phyloP scores from a whole-genome alignment of 2,797 vertebrate genomes.

The Echeneis naucrates region DNA sequence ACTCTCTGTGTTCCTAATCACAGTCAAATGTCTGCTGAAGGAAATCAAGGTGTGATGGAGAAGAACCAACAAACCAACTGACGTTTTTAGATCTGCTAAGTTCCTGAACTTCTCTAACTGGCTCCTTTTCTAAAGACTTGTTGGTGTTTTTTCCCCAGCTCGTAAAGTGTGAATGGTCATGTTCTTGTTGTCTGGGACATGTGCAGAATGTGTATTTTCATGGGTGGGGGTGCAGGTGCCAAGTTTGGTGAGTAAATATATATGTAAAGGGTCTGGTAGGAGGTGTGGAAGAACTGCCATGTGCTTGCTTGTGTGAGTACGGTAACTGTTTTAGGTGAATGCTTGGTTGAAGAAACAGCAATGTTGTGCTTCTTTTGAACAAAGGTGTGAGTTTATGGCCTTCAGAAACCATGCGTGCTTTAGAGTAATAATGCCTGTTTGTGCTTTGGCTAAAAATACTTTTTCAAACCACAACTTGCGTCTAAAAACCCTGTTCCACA shows the following conservation, averaged over 20 bases:
- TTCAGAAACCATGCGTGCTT: slow-evolving; percentile 22
- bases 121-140: slow-evolving; percentile 39
- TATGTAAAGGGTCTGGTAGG: slow-evolving; percentile 70
- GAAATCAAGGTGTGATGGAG: slow-evolving; percentile 74
- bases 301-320: slow-evolving; percentile 42
- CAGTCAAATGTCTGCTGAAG: slow-evolving; percentile 70
- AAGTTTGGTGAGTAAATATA: slow-evolving; percentile 78
- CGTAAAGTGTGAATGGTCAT: slow-evolving; percentile 73
- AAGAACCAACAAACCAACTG: slow-evolving; percentile 67
- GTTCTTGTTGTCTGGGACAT: slow-evolving; percentile 65
- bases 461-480: slow-evolving; percentile 10
- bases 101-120: slow-evolving; percentile 60
- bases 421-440: slow-evolving; percentile 51
- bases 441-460: slow-evolving; percentile 48
- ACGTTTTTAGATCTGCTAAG: slow-evolving; percentile 73
- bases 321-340: slow-evolving; percentile 30
- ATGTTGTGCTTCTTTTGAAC: slow-evolving; percentile 33
- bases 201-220: slow-evolving; percentile 65
- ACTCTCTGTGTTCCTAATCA: slow-evolving; percentile 65
- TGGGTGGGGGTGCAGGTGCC: slow-evolving; percentile 66
- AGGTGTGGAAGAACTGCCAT: slow-evolving; percentile 70
- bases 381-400: slow-evolving; percentile 51
- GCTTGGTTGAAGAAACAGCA: slow-evolving; percentile 20
- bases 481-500: slow-evolving; percentile 15
- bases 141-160: slow-evolving; percentile 43